These are phyloP conservation scores for Excalfactoria chinensis DNA, from an alignment of 2,113 vertebrate genomes.

Conservation along the genomic window DNA sequence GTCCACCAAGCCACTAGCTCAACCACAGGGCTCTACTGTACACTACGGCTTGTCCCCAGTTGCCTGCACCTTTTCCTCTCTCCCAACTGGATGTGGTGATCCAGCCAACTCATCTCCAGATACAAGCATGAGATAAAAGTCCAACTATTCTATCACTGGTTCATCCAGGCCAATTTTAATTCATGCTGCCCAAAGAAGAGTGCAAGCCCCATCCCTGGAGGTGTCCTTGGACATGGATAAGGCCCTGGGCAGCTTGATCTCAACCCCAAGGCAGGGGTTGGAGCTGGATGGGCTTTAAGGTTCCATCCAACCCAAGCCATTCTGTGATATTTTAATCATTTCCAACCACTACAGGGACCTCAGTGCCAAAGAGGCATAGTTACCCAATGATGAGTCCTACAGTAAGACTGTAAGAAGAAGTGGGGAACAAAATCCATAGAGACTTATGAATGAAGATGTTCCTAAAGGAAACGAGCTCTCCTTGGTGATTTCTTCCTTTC, in stretches of 20 bases:
- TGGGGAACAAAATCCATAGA: neutral
- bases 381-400: neutral
- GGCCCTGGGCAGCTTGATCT: too few relatives aligned
- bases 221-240: neutral
- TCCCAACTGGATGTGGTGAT: neutral
- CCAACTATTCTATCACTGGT: neutral
- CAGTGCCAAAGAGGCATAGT: neutral
- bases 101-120: neutral
- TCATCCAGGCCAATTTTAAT: neutral
- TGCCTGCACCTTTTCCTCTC: neutral
- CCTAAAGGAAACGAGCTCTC: neutral
- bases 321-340: neutral
- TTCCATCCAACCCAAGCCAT: neutral
- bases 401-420: neutral
- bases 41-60: neutral
- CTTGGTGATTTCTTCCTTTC: accelerated
- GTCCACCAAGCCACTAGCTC: neutral
- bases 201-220: neutral
- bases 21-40: neutral
- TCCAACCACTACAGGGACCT: neutral
- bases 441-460: neutral
- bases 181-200: neutral
- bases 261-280: neutral
- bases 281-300: neutral
- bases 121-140: neutral